Evolutionary conservation across 1,140 invertebrate genomes (phyloP).

Genomic region (Drosophila dunni): DNA sequence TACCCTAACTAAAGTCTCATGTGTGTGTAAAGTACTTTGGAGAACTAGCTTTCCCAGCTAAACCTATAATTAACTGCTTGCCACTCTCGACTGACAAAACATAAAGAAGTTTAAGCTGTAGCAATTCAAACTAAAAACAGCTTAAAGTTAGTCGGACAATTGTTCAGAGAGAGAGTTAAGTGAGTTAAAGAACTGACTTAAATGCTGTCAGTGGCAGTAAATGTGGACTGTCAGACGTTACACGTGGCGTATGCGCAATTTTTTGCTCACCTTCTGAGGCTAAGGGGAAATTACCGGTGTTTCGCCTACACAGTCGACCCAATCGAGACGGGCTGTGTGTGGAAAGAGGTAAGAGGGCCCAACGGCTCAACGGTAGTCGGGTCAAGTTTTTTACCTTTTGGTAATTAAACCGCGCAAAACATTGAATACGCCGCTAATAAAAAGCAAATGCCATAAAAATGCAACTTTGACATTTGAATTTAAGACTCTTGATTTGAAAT

Average conservation of each 20-base stretch:
- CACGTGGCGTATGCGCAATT: slow-evolving; percentile 30
- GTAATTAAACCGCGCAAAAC: slow-evolving; percentile 61
- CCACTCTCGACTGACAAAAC: neutral
- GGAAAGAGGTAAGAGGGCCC: too few relatives aligned
- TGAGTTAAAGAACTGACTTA: neutral
- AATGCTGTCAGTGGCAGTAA: slow-evolving; percentile 3
- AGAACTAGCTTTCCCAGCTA: too few relatives aligned
- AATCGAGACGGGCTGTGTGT: neutral
- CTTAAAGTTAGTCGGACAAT: slow-evolving; percentile 3
- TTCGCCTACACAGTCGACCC: slow-evolving; percentile 20
- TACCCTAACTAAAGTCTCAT: neutral
- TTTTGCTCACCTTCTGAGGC: slow-evolving; percentile 6
- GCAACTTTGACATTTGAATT: slow-evolving; percentile 38
- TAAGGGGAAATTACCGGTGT: slow-evolving; percentile 10
- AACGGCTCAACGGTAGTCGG: neutral
- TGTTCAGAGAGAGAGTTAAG: too few relatives aligned
- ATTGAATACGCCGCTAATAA: slow-evolving; percentile 54
- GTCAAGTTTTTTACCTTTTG: slow-evolving; percentile 26
- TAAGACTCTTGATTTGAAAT: slow-evolving; percentile 33
- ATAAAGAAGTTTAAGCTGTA: neutral
- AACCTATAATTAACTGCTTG: neutral
- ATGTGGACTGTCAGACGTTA: slow-evolving; percentile 28
- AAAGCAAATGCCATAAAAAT: slow-evolving; percentile 60
- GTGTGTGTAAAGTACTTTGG: neutral
- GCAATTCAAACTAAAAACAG: slow-evolving; percentile 4